Percentiles rank a stretch among this genome's conserved stretches.
These are phyloP conservation scores for Fukomys damarensis DNA, from an alignment of 2,113 vertebrate species.

Conservation along the genomic window DNA sequence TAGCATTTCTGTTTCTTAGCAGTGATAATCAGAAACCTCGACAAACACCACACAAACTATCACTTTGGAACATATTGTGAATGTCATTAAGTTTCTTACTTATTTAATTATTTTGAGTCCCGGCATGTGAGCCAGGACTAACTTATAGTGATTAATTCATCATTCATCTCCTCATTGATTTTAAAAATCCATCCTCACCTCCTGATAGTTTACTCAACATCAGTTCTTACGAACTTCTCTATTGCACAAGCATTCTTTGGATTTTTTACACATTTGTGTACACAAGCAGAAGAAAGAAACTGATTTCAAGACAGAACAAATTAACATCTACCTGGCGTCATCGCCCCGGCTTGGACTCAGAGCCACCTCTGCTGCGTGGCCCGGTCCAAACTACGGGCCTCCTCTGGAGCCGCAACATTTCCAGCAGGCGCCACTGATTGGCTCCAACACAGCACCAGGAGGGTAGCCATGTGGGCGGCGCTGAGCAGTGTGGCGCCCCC, in stretches of 20 bases:
- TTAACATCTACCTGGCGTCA: too few relatives aligned
- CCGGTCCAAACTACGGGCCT: too few relatives aligned
- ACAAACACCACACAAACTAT: slow-evolving; percentile 5
- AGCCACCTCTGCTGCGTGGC: too few relatives aligned
- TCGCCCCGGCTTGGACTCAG: too few relatives aligned
- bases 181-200: slow-evolving; percentile 21
- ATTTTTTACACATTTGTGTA: slow-evolving; percentile 25
- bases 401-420: too few relatives aligned
- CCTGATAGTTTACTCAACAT: background rate
- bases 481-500: too few relatives aligned
- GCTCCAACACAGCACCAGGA: too few relatives aligned
- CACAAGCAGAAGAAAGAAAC: background rate
- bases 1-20: background rate
- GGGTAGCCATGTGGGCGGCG: too few relatives aligned
- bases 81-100: slow-evolving; percentile 49
- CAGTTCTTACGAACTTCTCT: background rate
- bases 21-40: slow-evolving; percentile 23
- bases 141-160: slow-evolving; percentile 21
- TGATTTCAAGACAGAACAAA: slow-evolving; percentile 34
- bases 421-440: too few relatives aligned
- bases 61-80: background rate
- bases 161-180: slow-evolving; percentile 22
- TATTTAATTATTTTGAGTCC: slow-evolving; percentile 46
- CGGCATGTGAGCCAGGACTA: background rate
- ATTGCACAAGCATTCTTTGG: background rate